These are phyloP conservation scores for Candoia aspera DNA, from an alignment of 2,113 vertebrate species.

Conservation along the genomic window DNA sequence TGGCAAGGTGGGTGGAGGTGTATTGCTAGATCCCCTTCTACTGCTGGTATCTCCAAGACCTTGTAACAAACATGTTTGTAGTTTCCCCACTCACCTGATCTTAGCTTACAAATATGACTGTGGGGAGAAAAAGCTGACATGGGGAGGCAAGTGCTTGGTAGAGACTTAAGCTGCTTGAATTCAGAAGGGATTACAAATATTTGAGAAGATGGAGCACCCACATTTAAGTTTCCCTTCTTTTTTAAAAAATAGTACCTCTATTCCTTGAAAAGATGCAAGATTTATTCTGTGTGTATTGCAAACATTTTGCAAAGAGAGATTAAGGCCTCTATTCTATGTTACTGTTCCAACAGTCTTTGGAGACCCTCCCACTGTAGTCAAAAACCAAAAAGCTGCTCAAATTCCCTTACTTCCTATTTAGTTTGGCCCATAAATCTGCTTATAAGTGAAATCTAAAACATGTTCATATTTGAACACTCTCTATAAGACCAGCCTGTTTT, in stretches of 20 bases:
- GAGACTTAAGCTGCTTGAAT: too few species aligned
- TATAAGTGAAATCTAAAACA: neutral
- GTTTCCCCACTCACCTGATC: neutral
- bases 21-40: neutral
- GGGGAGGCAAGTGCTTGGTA: neutral
- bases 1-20: neutral
- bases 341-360: neutral
- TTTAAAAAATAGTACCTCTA: neutral
- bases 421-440: neutral
- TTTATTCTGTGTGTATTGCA: neutral
- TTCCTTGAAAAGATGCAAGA: neutral
- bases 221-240: neutral
- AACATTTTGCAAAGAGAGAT: neutral
- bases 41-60: neutral
- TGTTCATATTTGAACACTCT: neutral
- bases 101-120: neutral
- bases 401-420: neutral
- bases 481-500: neutral
- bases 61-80: neutral
- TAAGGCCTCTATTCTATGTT: neutral
- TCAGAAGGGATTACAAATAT: neutral
- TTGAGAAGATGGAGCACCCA: neutral
- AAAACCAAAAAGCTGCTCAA: neutral
- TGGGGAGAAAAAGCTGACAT: neutral
- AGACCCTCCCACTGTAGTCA: neutral